Evolutionary conservation across 1,140 invertebrate species (phyloP), one percentile per base, ranked within the genome.

Genomic region (Magallana ariakensis): DNA sequence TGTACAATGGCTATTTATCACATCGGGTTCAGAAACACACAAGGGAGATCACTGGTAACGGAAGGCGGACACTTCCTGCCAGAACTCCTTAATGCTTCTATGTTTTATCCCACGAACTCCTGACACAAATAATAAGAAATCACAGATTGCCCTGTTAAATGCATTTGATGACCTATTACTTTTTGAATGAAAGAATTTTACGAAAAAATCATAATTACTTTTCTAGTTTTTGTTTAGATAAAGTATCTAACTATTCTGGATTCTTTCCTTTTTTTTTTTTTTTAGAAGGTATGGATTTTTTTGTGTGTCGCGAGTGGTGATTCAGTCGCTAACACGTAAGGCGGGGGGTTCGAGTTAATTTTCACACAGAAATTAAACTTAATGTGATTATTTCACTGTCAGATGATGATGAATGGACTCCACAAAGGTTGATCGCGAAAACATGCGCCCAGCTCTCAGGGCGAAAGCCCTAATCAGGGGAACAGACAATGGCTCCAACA

Each of bases 321-420:
- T 75, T 75, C 66, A 75, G 66, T 33, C 22, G 22, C 66, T 75
- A 75, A 26, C 66, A 75, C 66, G 55, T 55, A 82, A 82, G 80
- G 55, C 55, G 19, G 55, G 53, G 46, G 55, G 80, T 82, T 82
- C n/a, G 55, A 56, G 80, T 82, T 82, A 82, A 82, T 82, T 82
- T 56, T 82, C 80, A 82, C 55, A 54, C 80, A 16, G 80, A 82
- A 82, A 82, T 82, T 82, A 82, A 82, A 82, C 53, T 56, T 56
- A 56, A 82, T 82, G 46, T 82, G 80, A 82, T 82, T 82, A 82
- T 82, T 56, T 56, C 53, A 82, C 80, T 82, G 80, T 82, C 80
- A 82, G 55, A 56, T 82, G 55, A 82, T 82, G 80, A 82, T 82
- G 46, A 82, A 82, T 56, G 80, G 55, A 54, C 80, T 55, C 53